Evolutionary conservation across 2,797 vertebrate genomes (phyloP).

Genomic region (Gastrophryne carolinensis): DNA sequence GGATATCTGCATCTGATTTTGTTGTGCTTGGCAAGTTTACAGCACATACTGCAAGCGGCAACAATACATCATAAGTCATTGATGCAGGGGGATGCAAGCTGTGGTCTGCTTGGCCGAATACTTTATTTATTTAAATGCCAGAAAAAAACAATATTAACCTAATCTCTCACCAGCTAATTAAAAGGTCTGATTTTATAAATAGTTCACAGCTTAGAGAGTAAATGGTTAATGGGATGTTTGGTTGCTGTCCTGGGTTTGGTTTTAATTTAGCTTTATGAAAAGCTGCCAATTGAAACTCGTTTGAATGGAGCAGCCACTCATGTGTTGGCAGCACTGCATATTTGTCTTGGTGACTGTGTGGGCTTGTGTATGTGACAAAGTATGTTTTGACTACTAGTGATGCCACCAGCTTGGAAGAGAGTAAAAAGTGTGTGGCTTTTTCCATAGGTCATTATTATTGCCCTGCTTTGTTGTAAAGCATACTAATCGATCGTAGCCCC

Average conservation of each 20-base stretch:
- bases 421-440: conserved; percentile 3
- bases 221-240: conserved; percentile 41
- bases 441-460: conserved; percentile 1
- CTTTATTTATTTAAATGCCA: neutral
- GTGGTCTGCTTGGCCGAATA: neutral
- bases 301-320: conserved; percentile 49
- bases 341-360: conserved; percentile 48
- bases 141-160: neutral
- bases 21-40: neutral
- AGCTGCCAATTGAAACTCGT: conserved; percentile 50
- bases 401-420: conserved; percentile 33
- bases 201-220: neutral
- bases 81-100: neutral
- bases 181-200: neutral
- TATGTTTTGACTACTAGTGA: conserved; percentile 48
- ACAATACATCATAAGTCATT: neutral
- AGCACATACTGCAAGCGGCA: neutral
- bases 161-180: neutral
- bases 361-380: conserved; percentile 44
- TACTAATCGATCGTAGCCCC: neutral
- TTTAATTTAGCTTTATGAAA: conserved; percentile 51
- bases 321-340: conserved; percentile 45
- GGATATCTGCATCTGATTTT: neutral
- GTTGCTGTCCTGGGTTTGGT: conserved; percentile 42
- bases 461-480: neutral